Conservation (phyloP, 2,888 invertebrate species). For the Caenorhabditis afra region DNA sequence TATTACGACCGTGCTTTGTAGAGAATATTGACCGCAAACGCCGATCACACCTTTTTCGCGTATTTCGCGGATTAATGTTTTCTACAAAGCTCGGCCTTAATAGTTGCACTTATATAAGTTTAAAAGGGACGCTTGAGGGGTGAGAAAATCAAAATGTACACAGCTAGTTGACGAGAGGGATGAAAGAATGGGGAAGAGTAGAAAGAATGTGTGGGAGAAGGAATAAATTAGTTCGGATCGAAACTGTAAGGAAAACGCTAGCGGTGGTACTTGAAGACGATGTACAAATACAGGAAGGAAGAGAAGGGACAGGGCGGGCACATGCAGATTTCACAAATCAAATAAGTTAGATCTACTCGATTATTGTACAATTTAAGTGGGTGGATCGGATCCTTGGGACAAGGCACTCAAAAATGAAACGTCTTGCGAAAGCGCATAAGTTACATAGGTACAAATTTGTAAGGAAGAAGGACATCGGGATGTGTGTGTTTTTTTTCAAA, state of each 20-base stretch:
- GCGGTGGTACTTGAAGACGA: constrained; percentile 37
- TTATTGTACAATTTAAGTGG: constrained; percentile 44
- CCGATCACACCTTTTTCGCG: too few species aligned
- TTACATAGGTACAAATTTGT: constrained; percentile 51
- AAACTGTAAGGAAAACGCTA: constrained; percentile 48
- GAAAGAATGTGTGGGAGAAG: constrained; percentile 43
- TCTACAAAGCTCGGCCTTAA: too few species aligned
- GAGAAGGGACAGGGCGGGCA: constrained; percentile 10
- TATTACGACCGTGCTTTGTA: too few species aligned
- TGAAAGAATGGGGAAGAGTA: constrained; percentile 32
- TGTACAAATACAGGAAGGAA: constrained; percentile 42
- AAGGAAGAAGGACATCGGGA: constrained; percentile 47
- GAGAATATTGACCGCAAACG: too few species aligned
- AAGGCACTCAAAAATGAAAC: constrained; percentile 31
- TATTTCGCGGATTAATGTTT: too few species aligned
- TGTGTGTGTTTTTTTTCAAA: constrained; percentile 1
- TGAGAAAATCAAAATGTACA: constrained; percentile 37
- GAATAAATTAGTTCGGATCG: constrained; percentile 44
- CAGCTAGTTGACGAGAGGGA: constrained; percentile 48
- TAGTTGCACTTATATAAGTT: constrained; percentile 36
- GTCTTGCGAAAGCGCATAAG: constrained; percentile 38
- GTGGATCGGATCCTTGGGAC: constrained; percentile 5
- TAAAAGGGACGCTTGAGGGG: not conserved
- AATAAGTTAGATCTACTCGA: constrained; percentile 56
- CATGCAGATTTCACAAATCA: constrained; percentile 60